phyloP scores from a whole-genome alignment of 2,113 vertebrate species.

The Lampris megalopsis region DNA sequence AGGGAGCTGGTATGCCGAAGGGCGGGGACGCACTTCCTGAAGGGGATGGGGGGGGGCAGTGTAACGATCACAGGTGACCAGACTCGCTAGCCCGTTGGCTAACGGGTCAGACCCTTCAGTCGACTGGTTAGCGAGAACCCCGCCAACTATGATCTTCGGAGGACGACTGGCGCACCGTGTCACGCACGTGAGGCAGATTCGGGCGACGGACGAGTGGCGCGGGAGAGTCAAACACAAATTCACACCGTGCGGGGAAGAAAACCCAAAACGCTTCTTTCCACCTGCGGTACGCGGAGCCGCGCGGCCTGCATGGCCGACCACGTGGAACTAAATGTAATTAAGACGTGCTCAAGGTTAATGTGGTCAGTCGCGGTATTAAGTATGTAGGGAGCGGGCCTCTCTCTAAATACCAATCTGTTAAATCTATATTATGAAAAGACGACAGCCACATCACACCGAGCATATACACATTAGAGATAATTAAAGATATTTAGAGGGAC shows the following conservation, averaged over 20 bases:
- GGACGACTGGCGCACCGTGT: too few relatives aligned
- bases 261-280: constrained; percentile 69
- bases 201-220: too few relatives aligned
- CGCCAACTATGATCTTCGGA: too few relatives aligned
- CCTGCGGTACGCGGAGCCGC: constrained; percentile 86
- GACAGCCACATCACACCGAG: constrained; percentile 95
- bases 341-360: constrained; percentile 98
- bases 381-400: constrained; percentile 91
- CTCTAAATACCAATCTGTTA: constrained; percentile 99
- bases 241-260: background rate
- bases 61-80: too few relatives aligned
- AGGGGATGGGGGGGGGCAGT: too few relatives aligned
- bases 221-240: too few relatives aligned
- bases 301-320: constrained; percentile 94
- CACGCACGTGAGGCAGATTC: too few relatives aligned
- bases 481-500: constrained; percentile 84
- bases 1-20: too few relatives aligned
- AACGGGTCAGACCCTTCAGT: too few relatives aligned
- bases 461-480: constrained; percentile 91
- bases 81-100: too few relatives aligned
- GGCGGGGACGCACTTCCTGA: too few relatives aligned
- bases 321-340: constrained; percentile 99
- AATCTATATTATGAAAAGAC: constrained; percentile 97
- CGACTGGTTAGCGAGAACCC: too few relatives aligned
- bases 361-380: constrained; percentile 98